Evolutionary conservation across 2,888 invertebrate genomes (phyloP).

Genomic region (Eupeodes luniger): DNA sequence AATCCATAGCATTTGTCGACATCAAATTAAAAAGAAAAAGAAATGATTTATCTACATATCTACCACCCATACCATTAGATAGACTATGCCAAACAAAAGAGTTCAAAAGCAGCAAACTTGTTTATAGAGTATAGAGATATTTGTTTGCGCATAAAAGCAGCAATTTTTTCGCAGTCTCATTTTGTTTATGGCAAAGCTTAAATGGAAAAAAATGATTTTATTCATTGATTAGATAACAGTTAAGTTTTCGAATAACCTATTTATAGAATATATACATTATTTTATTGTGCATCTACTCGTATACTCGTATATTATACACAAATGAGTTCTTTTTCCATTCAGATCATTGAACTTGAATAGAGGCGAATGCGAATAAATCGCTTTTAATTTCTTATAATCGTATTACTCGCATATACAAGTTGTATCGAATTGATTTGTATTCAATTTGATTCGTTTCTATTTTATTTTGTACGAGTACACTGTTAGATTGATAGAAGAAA

Average conservation of each 20-base stretch:
- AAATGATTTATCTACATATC: not conserved
- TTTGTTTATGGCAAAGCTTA: slow-evolving; percentile 48
- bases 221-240: slow-evolving; percentile 52
- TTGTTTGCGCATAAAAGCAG: not conserved
- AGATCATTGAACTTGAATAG: slow-evolving; percentile 62
- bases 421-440: slow-evolving; percentile 53
- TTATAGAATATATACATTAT: slow-evolving; percentile 6
- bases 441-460: slow-evolving; percentile 59
- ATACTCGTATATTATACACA: not conserved
- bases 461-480: not conserved
- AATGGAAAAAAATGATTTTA: not conserved
- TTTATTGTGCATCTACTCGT: slow-evolving; percentile 5
- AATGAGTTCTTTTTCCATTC: slow-evolving; percentile 40
- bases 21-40: not conserved
- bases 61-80: not conserved
- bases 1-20: slow-evolving; percentile 1
- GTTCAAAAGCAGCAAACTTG: slow-evolving; percentile 43
- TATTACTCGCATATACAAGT: slow-evolving; percentile 23
- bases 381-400: slow-evolving; percentile 65
- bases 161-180: slow-evolving; percentile 43
- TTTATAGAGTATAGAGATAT: slow-evolving; percentile 1
- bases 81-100: slow-evolving; percentile 31
- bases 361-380: slow-evolving; percentile 44
- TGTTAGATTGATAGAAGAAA: slow-evolving; percentile 9
- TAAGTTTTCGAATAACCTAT: slow-evolving; percentile 33